Conservation (phyloP, 2,888 invertebrate species). For the Scaptomyza caliginosa region DNA sequence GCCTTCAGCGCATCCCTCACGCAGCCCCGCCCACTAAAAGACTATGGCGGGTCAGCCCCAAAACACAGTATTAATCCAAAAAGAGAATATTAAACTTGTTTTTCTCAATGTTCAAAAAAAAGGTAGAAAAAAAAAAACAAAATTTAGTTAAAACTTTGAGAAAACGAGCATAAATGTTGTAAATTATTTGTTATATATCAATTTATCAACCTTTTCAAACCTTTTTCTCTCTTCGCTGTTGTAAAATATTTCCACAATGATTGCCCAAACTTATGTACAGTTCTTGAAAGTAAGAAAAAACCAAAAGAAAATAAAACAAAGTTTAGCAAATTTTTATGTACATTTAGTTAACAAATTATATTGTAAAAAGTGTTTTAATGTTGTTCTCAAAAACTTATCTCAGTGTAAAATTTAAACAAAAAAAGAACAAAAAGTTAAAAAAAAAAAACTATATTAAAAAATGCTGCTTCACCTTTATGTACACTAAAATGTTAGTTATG, state of each 20-base stretch:
- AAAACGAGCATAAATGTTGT: slow-evolving; percentile 61
- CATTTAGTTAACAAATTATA: slow-evolving; percentile 55
- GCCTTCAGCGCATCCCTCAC: slow-evolving; percentile 51
- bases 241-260: slow-evolving; percentile 41
- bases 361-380: slow-evolving; percentile 69
- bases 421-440: slow-evolving; percentile 49
- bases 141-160: not conserved
- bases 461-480: slow-evolving; percentile 55
- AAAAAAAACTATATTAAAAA: slow-evolving; percentile 18
- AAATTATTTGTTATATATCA: slow-evolving; percentile 73
- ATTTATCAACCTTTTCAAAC: not conserved
- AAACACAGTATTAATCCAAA: slow-evolving; percentile 68
- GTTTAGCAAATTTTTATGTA: slow-evolving; percentile 60
- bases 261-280: slow-evolving; percentile 56
- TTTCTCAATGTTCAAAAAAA: not conserved
- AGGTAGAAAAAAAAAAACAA: not conserved
- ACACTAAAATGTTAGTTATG: slow-evolving; percentile 60
- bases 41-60: not conserved
- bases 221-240: slow-evolving; percentile 46
- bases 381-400: slow-evolving; percentile 79
- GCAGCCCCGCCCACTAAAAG: slow-evolving; percentile 72
- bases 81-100: slow-evolving; percentile 10
- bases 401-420: slow-evolving; percentile 76
- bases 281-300: no score
- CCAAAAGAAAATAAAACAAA: not conserved